phyloP scores from a whole-genome alignment of 2,888 invertebrate species.

The Ichneumoninae sp. region DNA sequence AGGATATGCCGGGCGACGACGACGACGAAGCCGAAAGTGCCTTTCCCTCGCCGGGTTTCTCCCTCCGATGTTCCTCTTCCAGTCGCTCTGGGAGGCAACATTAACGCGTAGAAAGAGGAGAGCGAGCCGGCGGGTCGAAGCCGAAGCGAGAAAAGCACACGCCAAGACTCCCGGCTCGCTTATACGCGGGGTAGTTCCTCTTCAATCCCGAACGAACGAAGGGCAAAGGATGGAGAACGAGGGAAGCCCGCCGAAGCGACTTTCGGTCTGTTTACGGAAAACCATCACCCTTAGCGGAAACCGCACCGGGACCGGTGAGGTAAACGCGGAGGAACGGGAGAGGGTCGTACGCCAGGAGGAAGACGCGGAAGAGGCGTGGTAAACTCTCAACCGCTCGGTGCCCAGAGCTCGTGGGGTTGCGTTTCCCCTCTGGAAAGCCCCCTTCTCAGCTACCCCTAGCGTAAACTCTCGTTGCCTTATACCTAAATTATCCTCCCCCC shows the following conservation, averaged over 20 bases:
- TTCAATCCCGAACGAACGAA: constrained; percentile 61
- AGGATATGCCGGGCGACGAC: constrained; percentile 25
- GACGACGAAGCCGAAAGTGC: constrained; percentile 38
- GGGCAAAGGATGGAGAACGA: constrained; percentile 53
- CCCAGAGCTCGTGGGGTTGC: constrained; percentile 60
- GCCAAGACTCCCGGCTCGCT: constrained; percentile 33
- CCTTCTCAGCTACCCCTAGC: constrained; percentile 44
- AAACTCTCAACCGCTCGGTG: constrained; percentile 69
- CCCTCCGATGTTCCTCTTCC: constrained; percentile 38
- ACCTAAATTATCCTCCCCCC: constrained; percentile 51
- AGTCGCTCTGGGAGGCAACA: constrained; percentile 29
- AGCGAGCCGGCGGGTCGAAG: constrained; percentile 36
- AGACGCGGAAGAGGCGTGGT: constrained; percentile 79
- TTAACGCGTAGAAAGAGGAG: constrained; percentile 23
- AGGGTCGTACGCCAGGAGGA: constrained; percentile 51
- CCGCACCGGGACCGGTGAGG: constrained; percentile 54
- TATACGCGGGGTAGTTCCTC: constrained; percentile 24
- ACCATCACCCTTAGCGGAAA: constrained; percentile 68
- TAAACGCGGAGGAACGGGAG: constrained; percentile 32
- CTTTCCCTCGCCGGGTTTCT: constrained; percentile 47
- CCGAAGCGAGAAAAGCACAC: constrained; percentile 56
- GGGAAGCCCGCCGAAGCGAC: constrained; percentile 68
- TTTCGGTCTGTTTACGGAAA: constrained; percentile 78
- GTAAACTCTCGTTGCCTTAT: constrained; percentile 65
- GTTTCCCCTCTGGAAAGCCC: constrained; percentile 41